These are phyloP conservation scores for Salvelinus namaycush DNA, from an alignment of 2,113 vertebrate genomes.

Conservation along the genomic window DNA sequence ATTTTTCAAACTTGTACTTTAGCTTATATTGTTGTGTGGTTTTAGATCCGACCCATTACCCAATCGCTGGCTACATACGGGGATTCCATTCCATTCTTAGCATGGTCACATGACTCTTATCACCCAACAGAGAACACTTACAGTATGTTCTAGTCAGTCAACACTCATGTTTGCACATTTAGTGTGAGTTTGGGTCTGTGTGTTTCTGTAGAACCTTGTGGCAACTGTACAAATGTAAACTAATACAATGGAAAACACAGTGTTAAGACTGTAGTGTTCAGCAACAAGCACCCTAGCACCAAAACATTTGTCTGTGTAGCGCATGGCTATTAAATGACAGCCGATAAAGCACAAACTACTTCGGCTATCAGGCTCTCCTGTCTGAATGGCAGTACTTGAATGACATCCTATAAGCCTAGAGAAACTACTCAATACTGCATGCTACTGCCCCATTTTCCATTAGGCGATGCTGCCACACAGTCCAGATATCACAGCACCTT, in stretches of 20 bases:
- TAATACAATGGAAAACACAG: background rate
- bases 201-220: background rate
- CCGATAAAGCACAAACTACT: slow-evolving; percentile 15
- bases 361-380: slow-evolving; percentile 52
- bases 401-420: slow-evolving; percentile 56
- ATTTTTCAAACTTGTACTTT: slow-evolving; percentile 98
- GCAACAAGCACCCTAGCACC: background rate
- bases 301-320: background rate
- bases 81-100: slow-evolving; percentile 52
- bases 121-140: slow-evolving; percentile 9
- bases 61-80: slow-evolving; percentile 79
- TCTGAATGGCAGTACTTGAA: slow-evolving; percentile 55
- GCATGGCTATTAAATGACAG: background rate
- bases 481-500: slow-evolving; percentile 58
- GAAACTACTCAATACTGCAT: slow-evolving; percentile 61
- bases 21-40: slow-evolving; percentile 95
- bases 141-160: background rate
- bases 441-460: slow-evolving; percentile 36
- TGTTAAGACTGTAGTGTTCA: background rate
- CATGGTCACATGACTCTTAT: slow-evolving; percentile 21
- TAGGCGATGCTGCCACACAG: slow-evolving; percentile 28
- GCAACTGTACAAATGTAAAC: background rate
- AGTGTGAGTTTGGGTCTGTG: background rate
- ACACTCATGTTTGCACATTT: background rate
- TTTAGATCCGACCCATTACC: slow-evolving; percentile 90